Percentiles rank a stretch among this genome's conserved stretches.
Evolutionary conservation across 2,888 invertebrate species (phyloP).

Genomic region (Alviniconcha strummeri): DNA sequence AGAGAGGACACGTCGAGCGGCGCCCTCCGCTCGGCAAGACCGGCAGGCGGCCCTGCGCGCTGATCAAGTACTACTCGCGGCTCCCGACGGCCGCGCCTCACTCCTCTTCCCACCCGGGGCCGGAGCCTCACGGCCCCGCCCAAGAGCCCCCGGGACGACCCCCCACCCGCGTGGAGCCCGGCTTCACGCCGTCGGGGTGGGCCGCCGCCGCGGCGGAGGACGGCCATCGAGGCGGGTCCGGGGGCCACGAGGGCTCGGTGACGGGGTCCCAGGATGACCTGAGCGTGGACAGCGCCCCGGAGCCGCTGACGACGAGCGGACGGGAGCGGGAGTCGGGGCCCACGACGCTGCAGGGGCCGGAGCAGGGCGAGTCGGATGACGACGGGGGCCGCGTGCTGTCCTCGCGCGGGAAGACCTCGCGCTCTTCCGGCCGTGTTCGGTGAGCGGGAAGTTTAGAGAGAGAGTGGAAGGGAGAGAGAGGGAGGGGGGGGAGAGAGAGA

Average conservation of each 20-base stretch:
- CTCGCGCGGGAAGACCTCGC: neutral
- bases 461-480: too few species aligned
- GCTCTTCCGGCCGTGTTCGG: constrained; percentile 6
- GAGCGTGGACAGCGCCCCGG: constrained; percentile 40
- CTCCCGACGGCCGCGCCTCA: neutral
- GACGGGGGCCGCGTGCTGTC: constrained; percentile 18
- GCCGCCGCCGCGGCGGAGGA: neutral
- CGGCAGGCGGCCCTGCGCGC: neutral
- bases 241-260: neutral
- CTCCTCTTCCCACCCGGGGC: neutral
- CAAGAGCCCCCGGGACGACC: constrained; percentile 12
- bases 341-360: neutral
- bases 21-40: too few species aligned
- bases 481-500: too few species aligned
- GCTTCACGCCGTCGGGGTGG: neutral
- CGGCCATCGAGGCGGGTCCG: neutral
- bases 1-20: neutral
- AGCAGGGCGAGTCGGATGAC: constrained; percentile 15
- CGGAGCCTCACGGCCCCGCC: neutral
- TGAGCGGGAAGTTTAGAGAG: neutral
- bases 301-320: constrained; percentile 12
- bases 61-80: neutral
- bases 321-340: neutral
- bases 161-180: constrained; percentile 1
- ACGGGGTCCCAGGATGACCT: constrained; percentile 29